Conservation (phyloP, 2,113 vertebrate genomes). For the Etheostoma spectabile region DNA sequence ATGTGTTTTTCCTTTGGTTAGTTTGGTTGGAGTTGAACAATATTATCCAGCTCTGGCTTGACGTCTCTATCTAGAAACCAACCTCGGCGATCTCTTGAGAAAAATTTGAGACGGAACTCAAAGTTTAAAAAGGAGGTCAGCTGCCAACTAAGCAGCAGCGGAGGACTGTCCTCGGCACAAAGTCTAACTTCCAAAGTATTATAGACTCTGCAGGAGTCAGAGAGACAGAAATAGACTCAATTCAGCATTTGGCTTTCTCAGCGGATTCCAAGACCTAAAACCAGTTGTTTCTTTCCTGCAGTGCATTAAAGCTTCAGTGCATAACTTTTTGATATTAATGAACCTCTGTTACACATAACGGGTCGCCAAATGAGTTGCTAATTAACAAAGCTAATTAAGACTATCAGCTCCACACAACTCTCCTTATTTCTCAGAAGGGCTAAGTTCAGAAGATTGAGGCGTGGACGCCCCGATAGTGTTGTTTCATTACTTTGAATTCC, state of each 20-base stretch:
- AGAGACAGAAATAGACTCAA: conserved; percentile 61
- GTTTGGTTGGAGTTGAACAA: background rate
- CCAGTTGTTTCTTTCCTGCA: conserved; percentile 42
- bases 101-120: background rate
- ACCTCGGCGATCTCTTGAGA: background rate
- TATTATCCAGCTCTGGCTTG: background rate
- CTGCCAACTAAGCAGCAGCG: conserved; percentile 29
- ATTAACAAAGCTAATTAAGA: no score
- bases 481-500: no score
- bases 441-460: no score
- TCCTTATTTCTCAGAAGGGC: no score
- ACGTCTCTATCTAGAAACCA: background rate
- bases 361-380: no score
- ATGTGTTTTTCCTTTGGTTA: background rate
- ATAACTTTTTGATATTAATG: no score
- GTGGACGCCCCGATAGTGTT: no score
- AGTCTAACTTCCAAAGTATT: conserved; percentile 47
- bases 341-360: no score
- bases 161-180: conserved; percentile 42
- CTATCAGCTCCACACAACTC: no score
- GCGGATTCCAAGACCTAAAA: conserved; percentile 40
- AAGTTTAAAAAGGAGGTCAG: conserved; percentile 54
- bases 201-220: conserved; percentile 47
- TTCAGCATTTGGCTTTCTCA: conserved; percentile 54
- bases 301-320: background rate